Evolutionary conservation across 1,140 invertebrate genomes (phyloP).

Genomic region (Heliconius melpomene): DNA sequence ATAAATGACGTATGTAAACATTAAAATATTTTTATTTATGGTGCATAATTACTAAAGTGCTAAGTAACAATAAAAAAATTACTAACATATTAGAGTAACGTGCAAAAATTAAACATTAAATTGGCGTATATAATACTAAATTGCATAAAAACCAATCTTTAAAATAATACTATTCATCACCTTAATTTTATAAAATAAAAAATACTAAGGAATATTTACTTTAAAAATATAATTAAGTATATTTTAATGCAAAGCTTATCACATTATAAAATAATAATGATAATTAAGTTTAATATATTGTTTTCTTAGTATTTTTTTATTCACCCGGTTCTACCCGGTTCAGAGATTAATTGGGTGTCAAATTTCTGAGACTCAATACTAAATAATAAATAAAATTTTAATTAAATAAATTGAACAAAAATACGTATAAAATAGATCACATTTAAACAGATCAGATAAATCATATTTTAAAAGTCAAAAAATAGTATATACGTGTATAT

Average conservation of each 20-base stretch:
- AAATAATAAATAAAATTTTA: background rate
- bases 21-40: slow-evolving; percentile 41
- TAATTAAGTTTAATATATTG: background rate
- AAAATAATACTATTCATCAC: slow-evolving; percentile 10
- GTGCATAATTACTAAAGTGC: slow-evolving; percentile 27
- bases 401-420: background rate
- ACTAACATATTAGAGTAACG: background rate
- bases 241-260: background rate
- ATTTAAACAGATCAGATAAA: background rate
- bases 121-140: slow-evolving; percentile 2
- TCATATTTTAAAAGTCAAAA: background rate
- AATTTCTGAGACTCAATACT: background rate
- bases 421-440: background rate
- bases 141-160: background rate
- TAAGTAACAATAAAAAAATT: slow-evolving; percentile 13
- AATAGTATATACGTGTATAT: background rate
- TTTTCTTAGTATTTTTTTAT: background rate
- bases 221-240: background rate
- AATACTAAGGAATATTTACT: background rate
- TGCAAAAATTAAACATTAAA: background rate
- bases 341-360: background rate
- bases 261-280: background rate
- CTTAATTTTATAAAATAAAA: background rate
- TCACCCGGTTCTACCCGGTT: background rate
- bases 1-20: slow-evolving; percentile 33